Evolutionary conservation across 2,888 invertebrate genomes (phyloP).

Genomic region (Platycheirus rosarum): DNA sequence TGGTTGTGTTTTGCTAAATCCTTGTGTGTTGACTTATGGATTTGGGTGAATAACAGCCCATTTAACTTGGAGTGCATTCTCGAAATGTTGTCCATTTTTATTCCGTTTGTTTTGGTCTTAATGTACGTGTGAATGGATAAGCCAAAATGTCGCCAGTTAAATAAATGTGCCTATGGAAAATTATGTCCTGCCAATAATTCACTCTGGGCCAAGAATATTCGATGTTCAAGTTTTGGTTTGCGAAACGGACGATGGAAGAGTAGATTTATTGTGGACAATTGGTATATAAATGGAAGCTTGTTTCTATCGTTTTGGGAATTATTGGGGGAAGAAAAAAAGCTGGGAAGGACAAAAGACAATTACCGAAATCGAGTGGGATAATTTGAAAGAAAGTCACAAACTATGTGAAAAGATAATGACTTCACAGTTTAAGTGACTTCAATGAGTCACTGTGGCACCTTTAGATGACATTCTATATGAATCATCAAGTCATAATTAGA

Average conservation of each 20-base stretch:
- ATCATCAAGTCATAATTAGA: too few species aligned
- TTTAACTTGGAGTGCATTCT: slow-evolving; percentile 52
- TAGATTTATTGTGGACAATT: not conserved
- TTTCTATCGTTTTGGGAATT: not conserved
- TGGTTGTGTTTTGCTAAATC: slow-evolving; percentile 3
- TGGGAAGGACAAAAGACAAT: not conserved
- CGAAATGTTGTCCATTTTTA: slow-evolving; percentile 7
- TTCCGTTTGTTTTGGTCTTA: not conserved
- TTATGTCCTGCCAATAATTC: slow-evolving; percentile 64
- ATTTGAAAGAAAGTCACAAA: not conserved
- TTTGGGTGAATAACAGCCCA: slow-evolving; percentile 34
- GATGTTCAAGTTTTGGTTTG: slow-evolving; percentile 10
- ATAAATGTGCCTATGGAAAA: slow-evolving; percentile 64
- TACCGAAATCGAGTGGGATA: not conserved
- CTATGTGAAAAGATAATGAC: not conserved
- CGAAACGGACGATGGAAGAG: not conserved
- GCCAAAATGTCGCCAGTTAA: slow-evolving; percentile 60
- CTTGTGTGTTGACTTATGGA: slow-evolving; percentile 48
- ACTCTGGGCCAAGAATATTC: slow-evolving; percentile 40
- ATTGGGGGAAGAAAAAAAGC: not conserved
- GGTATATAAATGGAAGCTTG: not conserved
- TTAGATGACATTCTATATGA: not conserved
- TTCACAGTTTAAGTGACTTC: not conserved
- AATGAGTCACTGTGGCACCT: not conserved
- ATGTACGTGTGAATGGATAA: slow-evolving; percentile 31